Base-by-base conservation (phyloP, 2,888 invertebrate genomes). In the Eupsilia transversa region DNA sequence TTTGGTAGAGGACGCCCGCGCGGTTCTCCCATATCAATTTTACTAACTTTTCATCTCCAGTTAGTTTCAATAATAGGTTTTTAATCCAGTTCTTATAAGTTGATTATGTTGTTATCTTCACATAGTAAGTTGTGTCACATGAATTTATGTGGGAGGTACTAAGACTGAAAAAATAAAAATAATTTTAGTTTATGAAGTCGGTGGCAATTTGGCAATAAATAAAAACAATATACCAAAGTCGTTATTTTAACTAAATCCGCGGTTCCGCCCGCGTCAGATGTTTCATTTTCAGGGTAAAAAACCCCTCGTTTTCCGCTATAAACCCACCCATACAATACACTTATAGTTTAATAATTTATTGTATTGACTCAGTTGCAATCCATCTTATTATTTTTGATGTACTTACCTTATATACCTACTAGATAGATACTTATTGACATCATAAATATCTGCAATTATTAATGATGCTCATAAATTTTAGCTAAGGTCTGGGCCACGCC, bases 351-450 rank as follows among this genome's bases (percentile, higher is more conserved):
- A 60, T 35, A 30, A 20, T 38, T 69, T 60, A 69, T 46, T 43
- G 35, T 43, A 56, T 72, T 59, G 54, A 46, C 14, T 57, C 41
- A 14, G 30, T 75, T 43, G 65, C 59, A 54, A 33, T 74, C 14
- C 68, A 33, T 61, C 57, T 60, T 61, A 69, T 72, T 60, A 60
- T 35, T 78, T 74, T 71, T 57, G 33, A 12, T 64, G 65, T 67
- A n/a, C n/a, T n/a, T n/a, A n/a, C n/a, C n/a, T n/a, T n/a, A n/a
- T n/a, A n/a, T n/a, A n/a, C n/a, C n/a, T n/a, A n/a, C n/a, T n/a
- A n/a, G n/a, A n/a, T 35, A 35, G 35, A 7, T 75, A 75, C 64
- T n/a, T 78, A 49, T n/a, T 60, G 35, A 72, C 65, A 59, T 78
- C 74, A 66, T 70, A 59, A 66, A 63, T 63, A 69, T 72, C 41